Conservation (phyloP, 2,797 vertebrate genomes). For the Platalea minor region DNA sequence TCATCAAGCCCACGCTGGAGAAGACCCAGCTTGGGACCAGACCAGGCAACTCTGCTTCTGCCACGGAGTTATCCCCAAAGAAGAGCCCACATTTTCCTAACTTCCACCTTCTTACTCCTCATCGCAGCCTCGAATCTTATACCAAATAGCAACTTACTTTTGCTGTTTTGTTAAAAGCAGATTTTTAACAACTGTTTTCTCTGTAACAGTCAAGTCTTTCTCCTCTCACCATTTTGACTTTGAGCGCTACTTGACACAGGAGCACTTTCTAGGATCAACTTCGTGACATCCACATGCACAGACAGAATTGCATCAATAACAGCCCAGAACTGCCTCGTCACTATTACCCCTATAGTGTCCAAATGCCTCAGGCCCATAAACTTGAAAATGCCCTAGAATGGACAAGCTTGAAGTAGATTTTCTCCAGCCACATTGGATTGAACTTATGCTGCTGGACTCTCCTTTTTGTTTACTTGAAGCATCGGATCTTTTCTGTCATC, state of each 20-base stretch:
- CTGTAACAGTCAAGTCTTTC: not conserved
- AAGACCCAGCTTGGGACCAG: not conserved
- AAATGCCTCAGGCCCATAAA: not conserved
- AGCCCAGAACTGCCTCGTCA: not conserved
- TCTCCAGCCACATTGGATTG: not conserved
- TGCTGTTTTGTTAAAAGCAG: not conserved
- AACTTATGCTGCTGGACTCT: not conserved
- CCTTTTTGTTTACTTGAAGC: not conserved
- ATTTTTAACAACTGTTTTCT: not conserved
- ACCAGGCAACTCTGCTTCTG: not conserved
- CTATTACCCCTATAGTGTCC: not conserved
- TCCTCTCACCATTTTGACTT: not conserved
- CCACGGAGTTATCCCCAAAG: not conserved
- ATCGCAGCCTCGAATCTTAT: not conserved
- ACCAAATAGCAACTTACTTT: not conserved
- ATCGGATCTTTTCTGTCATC: not conserved
- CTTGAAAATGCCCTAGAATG: not conserved
- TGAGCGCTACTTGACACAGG: not conserved
- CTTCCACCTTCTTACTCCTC: not conserved
- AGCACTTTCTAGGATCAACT: not conserved
- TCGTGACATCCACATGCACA: not conserved
- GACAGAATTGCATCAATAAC: not conserved
- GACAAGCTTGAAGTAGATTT: not conserved
- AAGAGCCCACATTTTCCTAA: not conserved
- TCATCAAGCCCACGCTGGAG: rapidly evolving